Conservation (phyloP, 2,888 invertebrate species). For the Catocala sponsa region DNA sequence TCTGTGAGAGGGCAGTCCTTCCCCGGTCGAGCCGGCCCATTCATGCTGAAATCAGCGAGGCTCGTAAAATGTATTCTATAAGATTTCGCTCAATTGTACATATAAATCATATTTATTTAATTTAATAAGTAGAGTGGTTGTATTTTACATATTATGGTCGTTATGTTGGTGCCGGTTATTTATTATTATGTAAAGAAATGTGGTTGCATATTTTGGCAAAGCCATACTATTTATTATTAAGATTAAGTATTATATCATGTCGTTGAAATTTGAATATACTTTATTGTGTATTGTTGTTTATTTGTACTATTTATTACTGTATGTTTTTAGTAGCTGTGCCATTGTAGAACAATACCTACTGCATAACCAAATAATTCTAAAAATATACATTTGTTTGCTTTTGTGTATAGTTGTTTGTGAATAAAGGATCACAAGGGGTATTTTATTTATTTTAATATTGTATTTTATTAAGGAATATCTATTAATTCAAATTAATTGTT, state of each 20-base stretch:
- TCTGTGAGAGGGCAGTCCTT: no score
- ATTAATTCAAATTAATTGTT: no score
- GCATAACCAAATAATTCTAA: slow-evolving; percentile 32
- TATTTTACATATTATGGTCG: neutral
- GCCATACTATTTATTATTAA: neutral
- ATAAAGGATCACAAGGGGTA: no score
- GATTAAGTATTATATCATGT: no score
- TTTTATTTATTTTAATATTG: neutral
- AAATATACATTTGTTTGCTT: neutral
- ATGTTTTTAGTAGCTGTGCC: slow-evolving; percentile 38
- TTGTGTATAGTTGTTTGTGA: slow-evolving; percentile 19
- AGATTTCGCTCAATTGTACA: no score
- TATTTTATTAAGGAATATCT: neutral
- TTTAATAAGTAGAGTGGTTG: neutral
- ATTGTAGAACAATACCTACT: slow-evolving; percentile 36
- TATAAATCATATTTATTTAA: no score
- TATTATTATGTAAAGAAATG: no score
- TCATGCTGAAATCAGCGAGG: no score
- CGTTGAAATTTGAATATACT: no score
- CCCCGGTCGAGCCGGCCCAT: no score
- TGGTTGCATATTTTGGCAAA: neutral
- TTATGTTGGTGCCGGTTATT: no score
- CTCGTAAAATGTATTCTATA: no score
- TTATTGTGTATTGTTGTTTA: slow-evolving; percentile 2
- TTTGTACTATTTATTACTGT: slow-evolving; percentile 11